Conservation (phyloP, 2,888 invertebrate species). For the Stenichneumon culpator region DNA sequence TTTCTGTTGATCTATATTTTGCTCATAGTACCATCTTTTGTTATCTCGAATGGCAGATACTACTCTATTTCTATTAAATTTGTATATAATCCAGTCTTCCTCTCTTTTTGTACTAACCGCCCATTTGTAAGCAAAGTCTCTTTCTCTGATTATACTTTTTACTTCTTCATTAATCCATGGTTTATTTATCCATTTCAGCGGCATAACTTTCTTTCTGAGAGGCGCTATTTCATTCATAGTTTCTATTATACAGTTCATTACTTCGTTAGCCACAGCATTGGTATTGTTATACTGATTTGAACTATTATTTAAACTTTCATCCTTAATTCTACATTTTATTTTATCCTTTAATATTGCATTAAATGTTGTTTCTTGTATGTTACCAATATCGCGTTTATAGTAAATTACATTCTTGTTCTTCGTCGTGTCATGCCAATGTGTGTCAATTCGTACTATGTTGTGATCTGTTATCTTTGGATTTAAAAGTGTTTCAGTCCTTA, state of each 20-base stretch:
- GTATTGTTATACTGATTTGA: too few relatives aligned
- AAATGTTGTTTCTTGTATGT: slow-evolving; percentile 14
- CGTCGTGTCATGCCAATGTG: background rate
- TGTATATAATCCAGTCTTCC: slow-evolving; percentile 12
- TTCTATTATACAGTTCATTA: slow-evolving; percentile 8
- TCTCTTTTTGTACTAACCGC: slow-evolving; percentile 18
- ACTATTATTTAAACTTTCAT: background rate
- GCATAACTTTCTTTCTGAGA: slow-evolving; percentile 24
- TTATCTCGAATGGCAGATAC: slow-evolving; percentile 20
- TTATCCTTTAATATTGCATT: slow-evolving; percentile 13
- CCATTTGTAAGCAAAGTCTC: slow-evolving; percentile 39
- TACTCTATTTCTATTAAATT: slow-evolving; percentile 23
- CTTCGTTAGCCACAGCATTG: slow-evolving; percentile 2
- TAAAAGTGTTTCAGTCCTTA: slow-evolving; percentile 9
- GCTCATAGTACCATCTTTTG: slow-evolving; percentile 44
- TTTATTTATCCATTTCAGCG: slow-evolving; percentile 47
- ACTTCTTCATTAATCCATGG: slow-evolving; percentile 40
- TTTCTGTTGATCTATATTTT: slow-evolving; percentile 43
- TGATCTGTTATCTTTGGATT: slow-evolving; percentile 48
- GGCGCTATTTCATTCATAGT: slow-evolving; percentile 40
- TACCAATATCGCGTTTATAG: slow-evolving; percentile 3
- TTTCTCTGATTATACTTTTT: slow-evolving; percentile 21
- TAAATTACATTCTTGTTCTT: slow-evolving; percentile 1
- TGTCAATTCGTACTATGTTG: slow-evolving; percentile 10
- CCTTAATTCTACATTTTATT: background rate